phyloP scores from a whole-genome alignment of 2,888 invertebrate species.

The Hirtodrosophila duncani region DNA sequence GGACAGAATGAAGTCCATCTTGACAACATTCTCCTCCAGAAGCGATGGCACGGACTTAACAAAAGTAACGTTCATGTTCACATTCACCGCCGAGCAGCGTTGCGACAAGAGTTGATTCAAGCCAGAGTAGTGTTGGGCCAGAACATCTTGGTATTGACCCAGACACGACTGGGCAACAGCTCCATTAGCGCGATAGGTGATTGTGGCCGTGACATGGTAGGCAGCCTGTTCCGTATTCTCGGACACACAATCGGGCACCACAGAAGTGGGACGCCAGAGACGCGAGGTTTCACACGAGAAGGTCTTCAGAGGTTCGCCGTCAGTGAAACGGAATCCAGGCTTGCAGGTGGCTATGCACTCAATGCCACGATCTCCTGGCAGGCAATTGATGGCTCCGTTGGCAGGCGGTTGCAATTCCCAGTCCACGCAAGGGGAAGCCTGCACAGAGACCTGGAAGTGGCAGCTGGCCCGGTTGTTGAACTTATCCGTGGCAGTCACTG shows the following conservation, averaged over 20 bases:
- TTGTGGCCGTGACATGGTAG: conserved; percentile 91
- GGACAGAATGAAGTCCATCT: conserved; percentile 92
- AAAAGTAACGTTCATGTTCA: conserved; percentile 95
- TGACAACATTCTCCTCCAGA: conserved; percentile 91
- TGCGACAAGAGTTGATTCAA: conserved; percentile 91
- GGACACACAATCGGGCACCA: conserved; percentile 96
- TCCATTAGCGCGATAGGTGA: conserved; percentile 93
- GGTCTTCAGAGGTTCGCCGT: conserved; percentile 91
- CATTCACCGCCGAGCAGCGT: conserved; percentile 95
- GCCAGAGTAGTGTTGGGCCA: conserved; percentile 88
- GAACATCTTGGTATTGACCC: conserved; percentile 89
- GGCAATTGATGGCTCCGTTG: conserved; percentile 91
- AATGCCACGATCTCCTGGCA: conserved; percentile 87
- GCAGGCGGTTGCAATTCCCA: conserved; percentile 95
- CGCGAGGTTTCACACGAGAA: conserved; percentile 90
- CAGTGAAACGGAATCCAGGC: conserved; percentile 92
- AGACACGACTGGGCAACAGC: conserved; percentile 91
- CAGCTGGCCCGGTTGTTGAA: conserved; percentile 93
- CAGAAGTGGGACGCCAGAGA: conserved; percentile 91
- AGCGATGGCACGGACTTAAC: conserved; percentile 88
- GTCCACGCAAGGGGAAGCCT: conserved; percentile 95
- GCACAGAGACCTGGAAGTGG: conserved; percentile 95
- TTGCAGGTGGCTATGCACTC: conserved; percentile 95
- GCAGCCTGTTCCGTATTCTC: conserved; percentile 97
- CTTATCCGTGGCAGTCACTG: conserved; percentile 91